Conservation (phyloP, 2,888 invertebrate species). For the Amphiduros pacificus region DNA sequence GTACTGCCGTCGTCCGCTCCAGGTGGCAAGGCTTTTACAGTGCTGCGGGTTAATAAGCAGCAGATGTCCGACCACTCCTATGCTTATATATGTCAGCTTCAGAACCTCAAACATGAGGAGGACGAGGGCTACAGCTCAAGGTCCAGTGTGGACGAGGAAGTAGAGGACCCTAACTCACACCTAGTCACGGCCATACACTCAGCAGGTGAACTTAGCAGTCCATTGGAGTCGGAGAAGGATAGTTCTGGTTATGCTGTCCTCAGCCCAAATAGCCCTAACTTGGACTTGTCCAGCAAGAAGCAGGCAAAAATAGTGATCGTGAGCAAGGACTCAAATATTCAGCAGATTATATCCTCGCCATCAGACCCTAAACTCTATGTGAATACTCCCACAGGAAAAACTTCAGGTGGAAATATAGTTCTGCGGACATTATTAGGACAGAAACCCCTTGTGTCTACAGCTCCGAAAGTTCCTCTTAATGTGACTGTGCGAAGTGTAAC, state of each 20-base stretch:
- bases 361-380: no score
- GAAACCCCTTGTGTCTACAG: neutral
- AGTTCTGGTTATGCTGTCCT: no score
- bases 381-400: no score
- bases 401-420: neutral
- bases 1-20: neutral
- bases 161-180: no score
- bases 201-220: no score
- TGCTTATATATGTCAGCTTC: slow-evolving; percentile 12
- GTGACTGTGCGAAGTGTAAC: no score
- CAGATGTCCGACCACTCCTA: slow-evolving; percentile 19
- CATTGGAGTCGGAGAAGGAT: no score
- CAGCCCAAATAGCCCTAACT: neutral
- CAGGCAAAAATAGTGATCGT: slow-evolving; percentile 15
- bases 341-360: slow-evolving; percentile 4
- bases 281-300: neutral
- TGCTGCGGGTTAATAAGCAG: neutral
- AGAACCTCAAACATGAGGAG: slow-evolving; percentile 25
- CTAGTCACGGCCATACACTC: no score
- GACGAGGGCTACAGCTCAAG: slow-evolving; percentile 35
- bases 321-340: slow-evolving; percentile 9
- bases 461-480: no score
- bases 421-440: slow-evolving; percentile 5
- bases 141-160: slow-evolving; percentile 28
- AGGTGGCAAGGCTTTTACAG: neutral